Base-by-base conservation (phyloP, 1,140 invertebrate species). In the Cotesia vestalis region DNA sequence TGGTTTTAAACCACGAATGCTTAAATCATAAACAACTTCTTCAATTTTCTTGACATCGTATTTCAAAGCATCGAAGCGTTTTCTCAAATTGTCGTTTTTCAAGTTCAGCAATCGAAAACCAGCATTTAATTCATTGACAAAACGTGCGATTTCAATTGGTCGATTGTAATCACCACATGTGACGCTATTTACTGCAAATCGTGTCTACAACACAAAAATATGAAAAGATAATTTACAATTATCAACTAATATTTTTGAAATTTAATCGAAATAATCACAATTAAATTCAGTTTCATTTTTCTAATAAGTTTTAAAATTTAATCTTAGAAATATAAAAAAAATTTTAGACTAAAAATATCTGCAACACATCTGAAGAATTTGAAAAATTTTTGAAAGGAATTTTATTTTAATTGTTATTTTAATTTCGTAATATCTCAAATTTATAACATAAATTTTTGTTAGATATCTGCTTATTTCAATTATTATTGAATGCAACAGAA, bases 31-130 rank as follows among this genome's bases (percentile, higher is more conserved):
- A 6, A 98, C 95, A 2, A 98, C 93, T 87, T 98, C 95, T 81
- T 98, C 96, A 36, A 97, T 94, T 85, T 97, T 98, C 83, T 97
- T 97, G 3, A 97, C 91, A 79, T 97, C 95, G 80, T 98, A 98
- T 79, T 98, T 98, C 0, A 98, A 86, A 1, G 89, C 93, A 87
- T 98, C 96, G 82, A 95, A 98, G 66, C 93, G 89, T 82, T 96
- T 97, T 36, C 96, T 88, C 12, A 98, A 85, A 27, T 90, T 89
- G 81, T 98, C 96, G 86, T 98, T 98, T 83, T 98, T 98, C 17
- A 98, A 88, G 83, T 96, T 97, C 12, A 98, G 83, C 38, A 98
- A 86, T 66, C 90, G 90, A 83, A 97, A 98, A 8, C 96, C 96
- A 27, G 94, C 91, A 81, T 96, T 95, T 0, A 98, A 79, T 82